Conservation (phyloP, 1,140 invertebrate genomes). For the Drosophila novamexicana region DNA sequence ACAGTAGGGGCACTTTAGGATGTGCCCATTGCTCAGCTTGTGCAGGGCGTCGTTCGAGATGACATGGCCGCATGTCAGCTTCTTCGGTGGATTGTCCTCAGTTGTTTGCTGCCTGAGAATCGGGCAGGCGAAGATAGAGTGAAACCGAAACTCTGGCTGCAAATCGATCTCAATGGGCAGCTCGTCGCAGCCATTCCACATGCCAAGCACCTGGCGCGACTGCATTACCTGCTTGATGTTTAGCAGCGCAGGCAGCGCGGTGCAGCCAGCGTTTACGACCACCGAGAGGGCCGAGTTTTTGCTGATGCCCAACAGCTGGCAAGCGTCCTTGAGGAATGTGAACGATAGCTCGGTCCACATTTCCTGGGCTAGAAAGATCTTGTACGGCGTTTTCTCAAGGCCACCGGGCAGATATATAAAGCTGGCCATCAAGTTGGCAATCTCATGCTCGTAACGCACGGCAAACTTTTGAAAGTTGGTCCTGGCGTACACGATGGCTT, state of each 20-base stretch:
- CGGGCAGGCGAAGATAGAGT: constrained; percentile 99
- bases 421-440: constrained; percentile 95
- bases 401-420: constrained; percentile 92
- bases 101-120: constrained; percentile 98
- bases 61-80: constrained; percentile 98
- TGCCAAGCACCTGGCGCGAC: constrained; percentile 96
- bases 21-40: constrained; percentile 96
- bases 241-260: constrained; percentile 95
- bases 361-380: constrained; percentile 90
- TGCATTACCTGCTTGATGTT: constrained; percentile 98
- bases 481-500: constrained; percentile 94
- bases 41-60: constrained; percentile 98
- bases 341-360: constrained; percentile 94
- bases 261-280: constrained; percentile 95
- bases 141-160: constrained; percentile 90
- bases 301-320: constrained; percentile 94
- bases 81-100: constrained; percentile 98
- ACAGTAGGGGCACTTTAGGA: constrained; percentile 99
- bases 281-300: constrained; percentile 90
- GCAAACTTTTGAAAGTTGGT: constrained; percentile 94
- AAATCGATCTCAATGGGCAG: constrained; percentile 97
- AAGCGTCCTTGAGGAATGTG: constrained; percentile 96
- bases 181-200: constrained; percentile 98
- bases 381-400: constrained; percentile 92
- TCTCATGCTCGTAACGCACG: constrained; percentile 92